Percentiles rank a stretch among this genome's conserved stretches.
phyloP scores from a whole-genome alignment of 2,113 vertebrate genomes.

The Equus quagga region DNA sequence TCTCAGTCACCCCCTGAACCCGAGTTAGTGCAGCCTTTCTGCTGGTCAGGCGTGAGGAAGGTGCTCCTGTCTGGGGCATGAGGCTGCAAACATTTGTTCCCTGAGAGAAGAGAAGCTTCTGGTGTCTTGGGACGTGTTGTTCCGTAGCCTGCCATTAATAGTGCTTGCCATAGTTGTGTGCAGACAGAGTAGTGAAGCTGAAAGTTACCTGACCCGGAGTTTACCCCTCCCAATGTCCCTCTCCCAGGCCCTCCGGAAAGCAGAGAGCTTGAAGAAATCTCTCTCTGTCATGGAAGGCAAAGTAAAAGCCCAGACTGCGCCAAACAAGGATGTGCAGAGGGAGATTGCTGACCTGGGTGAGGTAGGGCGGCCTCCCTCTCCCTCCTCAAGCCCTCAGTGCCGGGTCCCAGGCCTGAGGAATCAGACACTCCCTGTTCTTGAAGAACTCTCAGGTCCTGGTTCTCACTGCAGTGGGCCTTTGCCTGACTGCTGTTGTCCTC shows the following conservation, averaged over 20 bases:
- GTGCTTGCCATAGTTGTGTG: too few relatives aligned
- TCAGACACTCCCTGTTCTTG: neutral
- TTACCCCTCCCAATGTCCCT: neutral
- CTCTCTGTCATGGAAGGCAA: constrained; percentile 91
- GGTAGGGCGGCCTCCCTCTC: constrained; percentile 84
- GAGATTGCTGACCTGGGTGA: constrained; percentile 95
- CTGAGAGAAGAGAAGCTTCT: neutral
- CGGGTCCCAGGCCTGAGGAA: neutral
- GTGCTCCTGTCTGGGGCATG: neutral
- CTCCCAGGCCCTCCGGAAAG: constrained; percentile 95
- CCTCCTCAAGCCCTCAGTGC: rapidly evolving
- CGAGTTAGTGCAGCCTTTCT: neutral
- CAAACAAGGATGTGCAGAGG: constrained; percentile 97
- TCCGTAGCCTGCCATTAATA: neutral
- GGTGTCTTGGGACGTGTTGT: neutral
- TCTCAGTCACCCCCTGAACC: neutral
- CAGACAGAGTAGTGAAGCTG: neutral
- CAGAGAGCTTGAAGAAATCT: constrained; percentile 89
- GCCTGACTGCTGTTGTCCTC: too few relatives aligned
- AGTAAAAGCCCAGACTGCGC: constrained; percentile 93
- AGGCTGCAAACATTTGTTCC: neutral
- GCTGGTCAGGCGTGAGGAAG: neutral
- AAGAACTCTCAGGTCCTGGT: neutral
- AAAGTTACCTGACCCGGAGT: neutral
- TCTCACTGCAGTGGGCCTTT: neutral